Conservation (phyloP, 1,140 invertebrate genomes). For the Achroia grisella region DNA sequence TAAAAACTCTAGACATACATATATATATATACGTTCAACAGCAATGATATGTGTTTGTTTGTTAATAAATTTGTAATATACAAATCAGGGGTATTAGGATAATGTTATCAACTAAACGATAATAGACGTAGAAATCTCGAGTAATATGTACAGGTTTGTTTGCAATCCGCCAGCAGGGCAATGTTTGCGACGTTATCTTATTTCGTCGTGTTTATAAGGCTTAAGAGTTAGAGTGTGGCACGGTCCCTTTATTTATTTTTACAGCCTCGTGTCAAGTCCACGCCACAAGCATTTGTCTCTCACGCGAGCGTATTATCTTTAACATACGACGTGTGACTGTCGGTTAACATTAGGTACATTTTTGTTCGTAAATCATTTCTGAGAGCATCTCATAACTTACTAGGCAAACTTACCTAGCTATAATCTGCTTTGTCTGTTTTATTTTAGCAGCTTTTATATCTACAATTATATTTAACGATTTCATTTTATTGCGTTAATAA, state of each 20-base stretch:
- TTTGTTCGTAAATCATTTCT: constrained; percentile 22
- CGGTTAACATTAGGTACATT: constrained; percentile 23
- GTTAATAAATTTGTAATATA: too few relatives aligned
- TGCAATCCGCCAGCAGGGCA: neutral
- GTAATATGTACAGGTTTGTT: too few relatives aligned
- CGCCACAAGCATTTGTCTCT: constrained; percentile 30
- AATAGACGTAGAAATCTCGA: too few relatives aligned
- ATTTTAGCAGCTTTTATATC: too few relatives aligned
- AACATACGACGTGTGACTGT: constrained; percentile 24
- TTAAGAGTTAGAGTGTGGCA: constrained; percentile 13
- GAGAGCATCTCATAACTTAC: constrained; percentile 5
- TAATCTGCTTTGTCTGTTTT: too few relatives aligned
- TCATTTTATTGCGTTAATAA: too few relatives aligned
- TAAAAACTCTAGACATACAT: too few relatives aligned
- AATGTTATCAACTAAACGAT: too few relatives aligned
- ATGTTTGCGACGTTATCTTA: constrained; percentile 13
- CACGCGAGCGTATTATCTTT: constrained; percentile 25
- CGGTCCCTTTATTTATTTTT: constrained; percentile 39
- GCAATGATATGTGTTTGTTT: too few relatives aligned
- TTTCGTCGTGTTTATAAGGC: constrained; percentile 15
- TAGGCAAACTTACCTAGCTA: neutral
- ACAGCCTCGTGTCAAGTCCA: constrained; percentile 36
- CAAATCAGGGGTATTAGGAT: too few relatives aligned
- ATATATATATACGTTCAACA: too few relatives aligned
- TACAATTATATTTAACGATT: neutral